A percentile compares a stretch with the other conserved stretches of the same genome.
phyloP scores from a whole-genome alignment of 1,140 invertebrate genomes.

The Cataglyphis hispanica region DNA sequence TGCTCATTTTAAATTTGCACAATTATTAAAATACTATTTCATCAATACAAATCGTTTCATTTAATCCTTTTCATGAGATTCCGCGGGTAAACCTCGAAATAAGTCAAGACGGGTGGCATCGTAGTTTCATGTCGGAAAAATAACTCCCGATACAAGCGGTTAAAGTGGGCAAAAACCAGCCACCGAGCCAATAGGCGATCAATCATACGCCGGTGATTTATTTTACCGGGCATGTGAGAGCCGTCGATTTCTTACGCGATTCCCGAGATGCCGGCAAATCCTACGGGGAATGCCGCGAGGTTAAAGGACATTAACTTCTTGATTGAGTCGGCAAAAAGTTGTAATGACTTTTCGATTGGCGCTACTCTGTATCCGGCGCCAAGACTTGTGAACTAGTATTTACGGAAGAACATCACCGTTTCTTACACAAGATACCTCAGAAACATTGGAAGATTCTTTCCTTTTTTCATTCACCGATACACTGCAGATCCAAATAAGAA shows the following conservation, averaged over 20 bases:
- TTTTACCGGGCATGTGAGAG: slow-evolving; percentile 84
- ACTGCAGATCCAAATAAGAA: slow-evolving; percentile 26
- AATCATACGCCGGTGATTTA: slow-evolving; percentile 84
- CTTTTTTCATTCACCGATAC: neutral
- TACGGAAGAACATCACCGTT: slow-evolving; percentile 26
- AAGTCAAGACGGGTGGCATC: slow-evolving; percentile 14
- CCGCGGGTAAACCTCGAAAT: slow-evolving; percentile 19
- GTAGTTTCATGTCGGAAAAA: slow-evolving; percentile 44
- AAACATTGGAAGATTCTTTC: slow-evolving; percentile 3
- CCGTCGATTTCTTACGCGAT: slow-evolving; percentile 82
- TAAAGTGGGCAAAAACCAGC: slow-evolving; percentile 67
- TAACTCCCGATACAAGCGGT: slow-evolving; percentile 58
- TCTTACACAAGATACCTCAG: slow-evolving; percentile 22
- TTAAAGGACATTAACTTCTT: slow-evolving; percentile 86
- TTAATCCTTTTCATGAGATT: slow-evolving; percentile 9
- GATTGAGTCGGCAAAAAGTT: slow-evolving; percentile 85
- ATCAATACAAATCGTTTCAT: neutral
- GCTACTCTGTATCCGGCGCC: slow-evolving; percentile 20
- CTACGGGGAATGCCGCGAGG: slow-evolving; percentile 81
- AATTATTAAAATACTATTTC: slow-evolving; percentile 8
- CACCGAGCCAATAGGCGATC: slow-evolving; percentile 81
- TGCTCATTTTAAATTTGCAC: neutral
- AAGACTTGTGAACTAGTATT: slow-evolving; percentile 50
- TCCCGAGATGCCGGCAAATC: slow-evolving; percentile 74
- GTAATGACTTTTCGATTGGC: slow-evolving; percentile 84